Evolutionary conservation across 2,113 vertebrate species (phyloP).

Genomic region (Hippocampus guttulatus): DNA sequence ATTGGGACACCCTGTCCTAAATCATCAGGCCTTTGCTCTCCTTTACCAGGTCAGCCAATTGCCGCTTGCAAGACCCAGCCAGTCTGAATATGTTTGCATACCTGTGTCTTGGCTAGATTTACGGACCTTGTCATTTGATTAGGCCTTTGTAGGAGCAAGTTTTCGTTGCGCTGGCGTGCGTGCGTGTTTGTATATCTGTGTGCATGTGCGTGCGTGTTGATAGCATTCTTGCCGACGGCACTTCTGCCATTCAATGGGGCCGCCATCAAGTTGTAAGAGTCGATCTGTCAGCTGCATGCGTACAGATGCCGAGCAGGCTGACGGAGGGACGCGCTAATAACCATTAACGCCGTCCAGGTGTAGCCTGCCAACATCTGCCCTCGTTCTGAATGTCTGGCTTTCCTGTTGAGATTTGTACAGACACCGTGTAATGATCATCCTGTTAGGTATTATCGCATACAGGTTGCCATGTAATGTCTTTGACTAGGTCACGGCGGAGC

Average conservation of each 20-base stretch:
- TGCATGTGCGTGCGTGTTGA: constrained; percentile 10
- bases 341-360: constrained; percentile 43
- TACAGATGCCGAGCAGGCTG: constrained; percentile 20
- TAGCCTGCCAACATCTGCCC: constrained; percentile 15
- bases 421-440: background rate
- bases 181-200: background rate
- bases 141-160: constrained; percentile 38
- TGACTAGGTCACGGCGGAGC: background rate
- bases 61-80: constrained; percentile 51
- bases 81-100: constrained; percentile 55
- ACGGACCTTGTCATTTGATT: constrained; percentile 49
- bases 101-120: constrained; percentile 67
- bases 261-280: constrained; percentile 19
- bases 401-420: background rate
- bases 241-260: constrained; percentile 25
- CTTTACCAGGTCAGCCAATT: constrained; percentile 13
- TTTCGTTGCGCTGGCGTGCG: constrained; percentile 29
- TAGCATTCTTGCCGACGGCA: constrained; percentile 34
- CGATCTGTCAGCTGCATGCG: constrained; percentile 24
- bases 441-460: background rate
- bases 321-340: constrained; percentile 22
- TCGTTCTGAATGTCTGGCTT: constrained; percentile 2
- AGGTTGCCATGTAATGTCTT: background rate
- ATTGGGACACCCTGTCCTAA: constrained; percentile 1
- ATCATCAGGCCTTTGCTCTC: constrained; percentile 19